These are phyloP conservation scores for Phodopus roborovskii DNA, from an alignment of 2,113 vertebrate species.

Conservation along the genomic window DNA sequence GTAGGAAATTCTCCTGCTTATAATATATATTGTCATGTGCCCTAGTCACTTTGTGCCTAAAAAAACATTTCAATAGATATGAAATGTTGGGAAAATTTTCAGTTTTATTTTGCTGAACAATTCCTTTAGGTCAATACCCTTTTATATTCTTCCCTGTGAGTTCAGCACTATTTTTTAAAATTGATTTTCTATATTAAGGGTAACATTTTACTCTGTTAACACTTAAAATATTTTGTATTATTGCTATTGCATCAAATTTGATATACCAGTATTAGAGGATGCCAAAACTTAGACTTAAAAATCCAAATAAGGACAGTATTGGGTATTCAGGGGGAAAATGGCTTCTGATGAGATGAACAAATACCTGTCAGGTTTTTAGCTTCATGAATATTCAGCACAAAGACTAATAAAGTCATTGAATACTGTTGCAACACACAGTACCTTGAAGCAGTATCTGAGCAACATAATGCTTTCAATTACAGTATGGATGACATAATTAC, in stretches of 20 bases:
- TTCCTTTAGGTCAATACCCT: neutral
- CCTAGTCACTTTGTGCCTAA: neutral
- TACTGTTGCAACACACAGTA: neutral
- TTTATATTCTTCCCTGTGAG: neutral
- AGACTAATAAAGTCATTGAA: neutral
- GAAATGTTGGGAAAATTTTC: neutral
- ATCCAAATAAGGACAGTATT: neutral
- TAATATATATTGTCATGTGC: neutral
- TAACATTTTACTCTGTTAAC: conserved; percentile 39
- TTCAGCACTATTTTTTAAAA: neutral
- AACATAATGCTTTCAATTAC: neutral
- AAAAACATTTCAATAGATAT: neutral
- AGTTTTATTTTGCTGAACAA: conserved; percentile 7
- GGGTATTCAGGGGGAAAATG: neutral
- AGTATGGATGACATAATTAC: neutral
- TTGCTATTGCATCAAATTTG: neutral
- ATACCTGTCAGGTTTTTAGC: neutral
- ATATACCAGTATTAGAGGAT: neutral
- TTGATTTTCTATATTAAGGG: neutral
- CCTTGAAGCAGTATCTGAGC: neutral
- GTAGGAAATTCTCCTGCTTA: conserved; percentile 18
- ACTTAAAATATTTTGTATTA: conserved; percentile 22
- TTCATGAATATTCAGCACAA: neutral
- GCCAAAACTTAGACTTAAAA: neutral
- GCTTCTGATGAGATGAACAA: neutral